Conservation (phyloP, 1,140 invertebrate genomes). For the Probaryconus sp. region DNA sequence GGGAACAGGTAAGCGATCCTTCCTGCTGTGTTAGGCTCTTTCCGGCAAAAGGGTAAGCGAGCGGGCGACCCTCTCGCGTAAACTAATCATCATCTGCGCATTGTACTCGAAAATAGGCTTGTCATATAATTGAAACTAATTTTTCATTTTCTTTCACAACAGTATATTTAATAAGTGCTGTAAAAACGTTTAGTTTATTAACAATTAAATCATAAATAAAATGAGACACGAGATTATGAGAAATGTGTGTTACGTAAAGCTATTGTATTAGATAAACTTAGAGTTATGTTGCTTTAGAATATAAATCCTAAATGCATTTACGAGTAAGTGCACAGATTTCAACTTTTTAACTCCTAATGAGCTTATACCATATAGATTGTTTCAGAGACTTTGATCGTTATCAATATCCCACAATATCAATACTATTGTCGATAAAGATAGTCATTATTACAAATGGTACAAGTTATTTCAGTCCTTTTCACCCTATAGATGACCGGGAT, state of each 20-base stretch:
- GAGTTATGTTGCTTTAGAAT: constrained; percentile 11
- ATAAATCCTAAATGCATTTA: constrained; percentile 34
- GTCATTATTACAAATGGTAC: constrained; percentile 47
- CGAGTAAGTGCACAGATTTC: constrained; percentile 19
- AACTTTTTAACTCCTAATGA: constrained; percentile 36
- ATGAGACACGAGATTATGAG: too few species aligned
- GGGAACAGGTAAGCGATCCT: constrained; percentile 65
- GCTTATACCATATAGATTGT: constrained; percentile 36
- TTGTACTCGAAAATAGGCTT: constrained; percentile 35
- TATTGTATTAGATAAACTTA: constrained; percentile 28
- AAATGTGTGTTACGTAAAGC: constrained; percentile 2
- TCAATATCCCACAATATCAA: constrained; percentile 37
- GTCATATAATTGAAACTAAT: constrained; percentile 48
- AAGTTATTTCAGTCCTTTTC: constrained; percentile 33
- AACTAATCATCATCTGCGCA: constrained; percentile 48
- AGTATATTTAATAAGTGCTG: too few species aligned
- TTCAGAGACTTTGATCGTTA: constrained; percentile 39
- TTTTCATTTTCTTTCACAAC: too few species aligned
- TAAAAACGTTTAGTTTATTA: too few species aligned
- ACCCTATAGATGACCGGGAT: too few species aligned
- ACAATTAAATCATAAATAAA: too few species aligned
- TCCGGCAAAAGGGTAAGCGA: constrained; percentile 28
- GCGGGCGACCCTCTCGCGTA: constrained; percentile 49
- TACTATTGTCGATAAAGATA: constrained; percentile 30
- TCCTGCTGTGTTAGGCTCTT: constrained; percentile 46